A percentile compares a stretch with the other conserved stretches of the same genome.
These are phyloP conservation scores for Eustalomyia histrio DNA, from an alignment of 2,888 invertebrate species.

Conservation along the genomic window DNA sequence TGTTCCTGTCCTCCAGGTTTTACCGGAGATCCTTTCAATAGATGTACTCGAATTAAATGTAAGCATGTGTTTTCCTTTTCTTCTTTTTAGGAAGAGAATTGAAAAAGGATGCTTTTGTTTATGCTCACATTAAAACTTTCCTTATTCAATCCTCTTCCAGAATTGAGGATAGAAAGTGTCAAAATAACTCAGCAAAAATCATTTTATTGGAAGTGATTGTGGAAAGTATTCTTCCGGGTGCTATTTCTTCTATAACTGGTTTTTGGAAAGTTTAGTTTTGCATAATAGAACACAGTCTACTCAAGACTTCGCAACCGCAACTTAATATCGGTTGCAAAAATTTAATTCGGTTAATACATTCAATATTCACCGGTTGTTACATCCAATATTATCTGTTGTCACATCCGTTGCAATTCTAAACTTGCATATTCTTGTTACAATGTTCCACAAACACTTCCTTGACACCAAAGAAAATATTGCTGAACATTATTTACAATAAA, in stretches of 20 bases:
- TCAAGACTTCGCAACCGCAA: too few relatives aligned
- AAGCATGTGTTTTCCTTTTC: conserved; percentile 77
- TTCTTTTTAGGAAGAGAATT: conserved; percentile 36
- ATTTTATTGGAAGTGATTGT: neutral
- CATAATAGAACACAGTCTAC: too few relatives aligned
- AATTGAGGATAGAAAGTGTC: conserved; percentile 23
- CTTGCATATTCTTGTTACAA: too few relatives aligned
- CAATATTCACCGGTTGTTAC: too few relatives aligned
- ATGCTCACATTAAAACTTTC: conserved; percentile 8
- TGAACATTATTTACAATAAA: neutral
- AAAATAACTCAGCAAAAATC: neutral
- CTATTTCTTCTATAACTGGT: too few relatives aligned
- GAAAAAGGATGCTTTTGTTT: conserved; percentile 18
- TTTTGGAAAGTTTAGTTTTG: too few relatives aligned
- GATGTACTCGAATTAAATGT: conserved; percentile 85
- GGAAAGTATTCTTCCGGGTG: neutral
- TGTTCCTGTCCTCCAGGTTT: conserved; percentile 90
- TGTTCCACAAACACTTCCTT: neutral
- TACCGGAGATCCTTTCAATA: conserved; percentile 89
- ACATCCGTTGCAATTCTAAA: too few relatives aligned
- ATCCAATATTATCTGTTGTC: too few relatives aligned
- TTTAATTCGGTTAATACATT: too few relatives aligned
- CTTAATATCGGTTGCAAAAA: too few relatives aligned
- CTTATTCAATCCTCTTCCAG: conserved; percentile 36
- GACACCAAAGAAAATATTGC: neutral